Percentiles rank a stretch among this genome's conserved stretches.
phyloP scores from a whole-genome alignment of 2,797 vertebrate species.

The Trachurus trachurus region DNA sequence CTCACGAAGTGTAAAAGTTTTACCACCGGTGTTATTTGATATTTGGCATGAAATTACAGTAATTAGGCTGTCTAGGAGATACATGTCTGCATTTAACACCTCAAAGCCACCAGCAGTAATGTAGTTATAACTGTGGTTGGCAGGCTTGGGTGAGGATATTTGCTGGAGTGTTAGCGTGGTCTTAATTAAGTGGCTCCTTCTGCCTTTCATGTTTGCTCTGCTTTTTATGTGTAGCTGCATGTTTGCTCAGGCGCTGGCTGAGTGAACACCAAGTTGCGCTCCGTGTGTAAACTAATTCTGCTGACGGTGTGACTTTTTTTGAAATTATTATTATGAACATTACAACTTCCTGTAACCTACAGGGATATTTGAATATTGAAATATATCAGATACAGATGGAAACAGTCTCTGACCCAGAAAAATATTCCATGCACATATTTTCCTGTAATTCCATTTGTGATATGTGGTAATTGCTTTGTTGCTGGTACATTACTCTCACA shows the following conservation, averaged over 20 bases:
- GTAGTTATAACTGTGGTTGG: slow-evolving; percentile 39
- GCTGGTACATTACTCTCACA: slow-evolving; percentile 24
- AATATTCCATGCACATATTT: slow-evolving; percentile 9
- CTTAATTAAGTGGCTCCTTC: slow-evolving; percentile 54
- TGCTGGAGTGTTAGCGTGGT: slow-evolving; percentile 50
- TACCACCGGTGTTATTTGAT: slow-evolving; percentile 38
- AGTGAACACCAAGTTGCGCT: slow-evolving; percentile 28
- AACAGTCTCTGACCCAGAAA: slow-evolving; percentile 12
- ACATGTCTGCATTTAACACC: slow-evolving; percentile 29
- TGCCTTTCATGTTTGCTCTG: slow-evolving; percentile 62
- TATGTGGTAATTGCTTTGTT: slow-evolving; percentile 42
- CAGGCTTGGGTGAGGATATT: slow-evolving; percentile 48
- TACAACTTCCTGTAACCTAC: slow-evolving; percentile 25
- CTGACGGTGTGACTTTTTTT: slow-evolving; percentile 26
- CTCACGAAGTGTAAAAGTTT: slow-evolving; percentile 30
- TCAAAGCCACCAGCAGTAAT: slow-evolving; percentile 27
- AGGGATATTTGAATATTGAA: slow-evolving; percentile 18
- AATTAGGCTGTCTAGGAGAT: slow-evolving; percentile 28
- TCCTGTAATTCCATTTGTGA: slow-evolving; percentile 10
- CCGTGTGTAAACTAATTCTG: slow-evolving; percentile 43
- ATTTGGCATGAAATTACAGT: slow-evolving; percentile 38
- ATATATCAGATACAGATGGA: slow-evolving; percentile 17
- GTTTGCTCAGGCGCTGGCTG: slow-evolving; percentile 39
- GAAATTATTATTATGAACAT: background rate
- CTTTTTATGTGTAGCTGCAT: slow-evolving; percentile 48